These are phyloP conservation scores for Leptogaster cylindrica DNA, from an alignment of 2,888 invertebrate genomes.

Conservation along the genomic window DNA sequence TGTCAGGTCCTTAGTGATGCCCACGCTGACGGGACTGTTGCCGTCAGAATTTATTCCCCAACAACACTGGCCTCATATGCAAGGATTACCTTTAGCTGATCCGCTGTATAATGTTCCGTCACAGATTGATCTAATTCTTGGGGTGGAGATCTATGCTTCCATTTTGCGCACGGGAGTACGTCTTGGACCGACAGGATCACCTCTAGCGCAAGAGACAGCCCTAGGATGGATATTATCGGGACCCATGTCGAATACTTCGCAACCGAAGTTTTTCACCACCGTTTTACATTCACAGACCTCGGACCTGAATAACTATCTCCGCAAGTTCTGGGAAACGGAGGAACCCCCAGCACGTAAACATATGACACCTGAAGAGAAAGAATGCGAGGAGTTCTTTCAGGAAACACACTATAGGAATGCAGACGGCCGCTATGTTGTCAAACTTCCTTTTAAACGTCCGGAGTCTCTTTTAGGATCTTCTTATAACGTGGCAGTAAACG, in stretches of 20 bases:
- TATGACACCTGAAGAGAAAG: not conserved
- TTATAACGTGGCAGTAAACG: too few species aligned
- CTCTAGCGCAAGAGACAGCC: too few species aligned
- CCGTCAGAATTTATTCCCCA: too few species aligned
- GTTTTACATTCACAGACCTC: too few species aligned
- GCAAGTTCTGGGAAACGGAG: not conserved
- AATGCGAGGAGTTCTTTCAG: not conserved
- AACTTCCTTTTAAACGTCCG: not conserved
- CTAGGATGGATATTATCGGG: too few species aligned
- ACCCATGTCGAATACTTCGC: too few species aligned
- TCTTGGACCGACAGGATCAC: too few species aligned
- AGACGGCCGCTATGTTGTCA: not conserved
- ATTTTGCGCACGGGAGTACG: not conserved
- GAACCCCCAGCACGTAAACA: not conserved
- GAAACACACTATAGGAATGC: not conserved
- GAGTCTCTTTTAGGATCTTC: too few species aligned
- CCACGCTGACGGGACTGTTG: too few species aligned
- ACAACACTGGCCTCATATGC: too few species aligned
- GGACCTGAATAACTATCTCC: not conserved
- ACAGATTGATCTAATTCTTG: not conserved
- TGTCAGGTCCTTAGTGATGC: too few species aligned
- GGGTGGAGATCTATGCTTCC: not conserved
- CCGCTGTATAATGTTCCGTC: not conserved
- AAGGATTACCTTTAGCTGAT: not conserved
- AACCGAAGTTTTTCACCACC: too few species aligned